Evolutionary conservation across 2,888 invertebrate genomes (phyloP), one percentile per base, ranked within the genome.

Genomic region (Epistrophella euchroma): DNA sequence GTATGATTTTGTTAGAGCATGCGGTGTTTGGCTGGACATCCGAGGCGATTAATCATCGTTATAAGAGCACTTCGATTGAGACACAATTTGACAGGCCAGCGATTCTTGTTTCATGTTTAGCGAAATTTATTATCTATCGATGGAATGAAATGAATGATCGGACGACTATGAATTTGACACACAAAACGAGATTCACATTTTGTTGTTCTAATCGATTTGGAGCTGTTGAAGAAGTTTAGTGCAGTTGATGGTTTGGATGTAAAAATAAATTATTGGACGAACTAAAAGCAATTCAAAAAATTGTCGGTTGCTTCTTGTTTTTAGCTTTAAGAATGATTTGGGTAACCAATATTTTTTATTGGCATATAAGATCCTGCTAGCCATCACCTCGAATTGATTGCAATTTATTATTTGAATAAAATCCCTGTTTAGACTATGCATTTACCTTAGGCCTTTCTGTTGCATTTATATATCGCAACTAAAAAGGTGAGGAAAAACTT

Each of bases 61-160:
- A n/a, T n/a, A 86, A 86, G 17, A 37, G 77, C 60, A 55, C 86
- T 66, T 71, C 82, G 71, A 86, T 86, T 82, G 77, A 82, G 86
- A 86, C 86, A 82, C 86, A 86, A 86, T 86, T 86, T 86, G 86
- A 82, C 86, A 82, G 74, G 70, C 78, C 77, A 82, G 86, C 77
- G 77, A 77, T 77, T 86, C 71, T 82, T 28, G 82, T 86, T 82
- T 86, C 71, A 86, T 86, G 86, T 86, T 86, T 58, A 75, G 86
- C 82, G 82, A 82, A 81, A 86, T 86, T 86, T 82, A 86, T 86
- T 86, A 86, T 82, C 82, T 78, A 86, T 82, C 82, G 50, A 40
- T 50, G n/a, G 68, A 40, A 17, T 68, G 73, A 77, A 60, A 81
- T 85, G 81, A 77, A 85, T 85, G 76, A 73, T 85, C 76, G 68